Percentiles rank a stretch among this genome's conserved stretches.
phyloP scores from a whole-genome alignment of 2,888 invertebrate genomes.

The Pecten maximus region DNA sequence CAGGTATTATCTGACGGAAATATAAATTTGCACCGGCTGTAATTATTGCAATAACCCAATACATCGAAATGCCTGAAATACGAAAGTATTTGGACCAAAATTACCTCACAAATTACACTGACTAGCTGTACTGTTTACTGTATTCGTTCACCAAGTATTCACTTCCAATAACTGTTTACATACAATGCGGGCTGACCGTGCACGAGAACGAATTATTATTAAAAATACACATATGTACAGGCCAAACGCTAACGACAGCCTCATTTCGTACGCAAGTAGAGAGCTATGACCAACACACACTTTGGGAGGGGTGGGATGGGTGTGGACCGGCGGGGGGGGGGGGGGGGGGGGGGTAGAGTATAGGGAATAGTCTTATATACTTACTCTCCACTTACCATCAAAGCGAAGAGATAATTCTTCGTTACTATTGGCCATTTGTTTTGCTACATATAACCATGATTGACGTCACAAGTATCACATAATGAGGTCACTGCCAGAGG shows the following conservation, averaged over 20 bases:
- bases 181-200: not conserved
- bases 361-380: not conserved
- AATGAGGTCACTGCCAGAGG: not conserved
- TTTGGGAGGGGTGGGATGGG: too few relatives aligned
- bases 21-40: too few relatives aligned
- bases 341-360: not conserved
- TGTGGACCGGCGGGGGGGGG: not conserved
- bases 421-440: conserved; percentile 14
- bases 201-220: not conserved
- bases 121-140: not conserved
- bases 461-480: not conserved
- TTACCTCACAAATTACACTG: not conserved
- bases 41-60: too few relatives aligned
- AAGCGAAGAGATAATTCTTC: not conserved
- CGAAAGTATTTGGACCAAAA: not conserved
- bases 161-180: not conserved
- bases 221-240: not conserved
- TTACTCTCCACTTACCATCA: conserved; percentile 6
- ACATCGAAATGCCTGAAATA: too few relatives aligned
- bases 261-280: too few relatives aligned
- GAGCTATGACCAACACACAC: too few relatives aligned
- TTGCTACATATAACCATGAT: not conserved
- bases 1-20: too few relatives aligned
- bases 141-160: not conserved
- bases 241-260: not conserved